Conservation (phyloP, 2,113 vertebrate genomes). For the Amphilophus citrinellus region DNA sequence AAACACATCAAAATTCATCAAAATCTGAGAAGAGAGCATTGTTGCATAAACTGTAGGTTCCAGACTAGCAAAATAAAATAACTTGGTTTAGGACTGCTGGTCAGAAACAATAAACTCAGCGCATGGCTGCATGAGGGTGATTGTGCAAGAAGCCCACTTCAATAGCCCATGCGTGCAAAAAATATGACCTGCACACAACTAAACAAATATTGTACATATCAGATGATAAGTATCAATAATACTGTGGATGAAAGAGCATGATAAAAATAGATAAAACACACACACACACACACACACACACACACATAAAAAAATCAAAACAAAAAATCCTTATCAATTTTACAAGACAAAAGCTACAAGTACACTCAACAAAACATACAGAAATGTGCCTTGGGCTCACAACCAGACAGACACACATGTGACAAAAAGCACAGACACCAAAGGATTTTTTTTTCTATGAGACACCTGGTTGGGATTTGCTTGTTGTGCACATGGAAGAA, state of each 20-base stretch:
- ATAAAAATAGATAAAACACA: not conserved
- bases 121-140: not conserved
- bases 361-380: not conserved
- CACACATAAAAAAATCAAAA: not conserved
- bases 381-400: not conserved
- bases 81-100: not conserved
- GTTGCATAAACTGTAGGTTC: constrained; percentile 3
- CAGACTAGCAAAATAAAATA: constrained; percentile 14
- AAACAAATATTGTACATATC: not conserved
- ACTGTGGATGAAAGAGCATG: not conserved
- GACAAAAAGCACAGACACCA: not conserved
- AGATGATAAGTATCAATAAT: not conserved
- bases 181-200: not conserved
- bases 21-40: constrained; percentile 8
- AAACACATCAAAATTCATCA: constrained; percentile 33
- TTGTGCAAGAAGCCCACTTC: not conserved
- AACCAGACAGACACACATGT: not conserved
- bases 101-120: not conserved
- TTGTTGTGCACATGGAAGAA: not conserved
- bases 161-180: not conserved
- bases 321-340: not conserved
- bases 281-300: not conserved
- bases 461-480: not conserved
- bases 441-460: not conserved
- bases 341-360: not conserved